Evolutionary conservation across 2,113 vertebrate genomes (phyloP), one percentile per base, ranked within the genome.

Genomic region (Hemichromis elongatus): DNA sequence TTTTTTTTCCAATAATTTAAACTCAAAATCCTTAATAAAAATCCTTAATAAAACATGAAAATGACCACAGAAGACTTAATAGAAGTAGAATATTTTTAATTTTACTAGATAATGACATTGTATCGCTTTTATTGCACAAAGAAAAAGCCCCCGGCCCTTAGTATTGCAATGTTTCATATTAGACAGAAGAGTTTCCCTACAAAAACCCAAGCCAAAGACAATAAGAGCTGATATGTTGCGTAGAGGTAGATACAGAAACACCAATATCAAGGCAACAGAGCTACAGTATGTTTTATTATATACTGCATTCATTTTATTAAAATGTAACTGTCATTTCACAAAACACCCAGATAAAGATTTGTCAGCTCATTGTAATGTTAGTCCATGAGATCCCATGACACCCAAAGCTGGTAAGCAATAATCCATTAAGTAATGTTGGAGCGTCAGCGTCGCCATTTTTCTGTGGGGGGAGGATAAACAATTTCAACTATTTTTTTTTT

Each of bases 401-500:
- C 90, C 85, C 66, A 81, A 70, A 86, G 77, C 40, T 50, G 28
- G 2, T 37, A 52, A 83, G 86, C 47, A 81, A 11, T 33, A 40
- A 57, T 63, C 37, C 2, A 18, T 77, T 54, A 50, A 5, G 26
- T 54, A 21, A 47, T 54, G 6, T 55, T 21, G 45, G 45, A 61
- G 56, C 30, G 3, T 96, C 88, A 96, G 86, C 90, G 94, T 11
- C 53, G 68, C 96, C 96, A 96, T 90, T 96, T 96, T 1, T 93
- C 96, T 96, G 93, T 77, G 1, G 59, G 35, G 37, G 77, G 21
- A 40, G 8, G 12, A 80, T 10, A 6, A 5, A 55, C 2, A 24
- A 4, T 26, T 59, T 84, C 2, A 68, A 59, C 86, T 11, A 14
- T n/a, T n/a, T n/a, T n/a, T 55, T 45, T 18, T 82, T 19, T 28